Evolutionary conservation across 2,888 invertebrate species (phyloP).

Genomic region (Byasa hedistus): DNA sequence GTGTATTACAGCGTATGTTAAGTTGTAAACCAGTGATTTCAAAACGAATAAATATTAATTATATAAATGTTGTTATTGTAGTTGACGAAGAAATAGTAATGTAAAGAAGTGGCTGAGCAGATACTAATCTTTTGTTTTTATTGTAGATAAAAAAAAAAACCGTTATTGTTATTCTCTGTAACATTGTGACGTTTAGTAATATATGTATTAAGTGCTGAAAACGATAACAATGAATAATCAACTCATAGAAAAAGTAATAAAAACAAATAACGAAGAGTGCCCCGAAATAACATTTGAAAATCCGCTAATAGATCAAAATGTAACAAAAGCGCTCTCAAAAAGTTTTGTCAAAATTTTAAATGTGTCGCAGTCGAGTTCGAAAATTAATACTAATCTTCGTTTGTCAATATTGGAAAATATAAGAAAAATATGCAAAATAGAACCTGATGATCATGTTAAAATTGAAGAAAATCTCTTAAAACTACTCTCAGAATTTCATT

Average conservation of each 20-base stretch:
- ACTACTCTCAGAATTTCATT: constrained; percentile 49
- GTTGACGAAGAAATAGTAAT: too few species aligned
- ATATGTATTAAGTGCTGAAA: neutral
- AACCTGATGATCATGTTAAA: constrained; percentile 54
- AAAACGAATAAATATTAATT: too few species aligned
- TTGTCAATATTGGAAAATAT: constrained; percentile 57
- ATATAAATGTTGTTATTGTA: too few species aligned
- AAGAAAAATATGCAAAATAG: constrained; percentile 55
- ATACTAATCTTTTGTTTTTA: too few species aligned
- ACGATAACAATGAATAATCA: constrained; percentile 54
- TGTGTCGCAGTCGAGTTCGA: constrained; percentile 49
- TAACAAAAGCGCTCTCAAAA: constrained; percentile 56
- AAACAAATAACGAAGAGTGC: constrained; percentile 48
- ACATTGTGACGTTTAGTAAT: neutral
- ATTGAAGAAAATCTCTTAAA: constrained; percentile 52
- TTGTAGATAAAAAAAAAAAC: too few species aligned
- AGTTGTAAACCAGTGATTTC: too few species aligned
- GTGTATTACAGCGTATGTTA: too few species aligned
- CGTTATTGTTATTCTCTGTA: too few species aligned
- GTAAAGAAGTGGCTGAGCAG: too few species aligned
- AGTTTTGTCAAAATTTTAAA: constrained; percentile 63
- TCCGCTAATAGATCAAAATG: constrained; percentile 59
- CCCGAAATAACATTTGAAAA: constrained; percentile 58
- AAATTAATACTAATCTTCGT: constrained; percentile 54
- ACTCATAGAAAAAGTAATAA: constrained; percentile 60